Conservation (phyloP, 2,888 invertebrate species). For the Villa cingulata region DNA sequence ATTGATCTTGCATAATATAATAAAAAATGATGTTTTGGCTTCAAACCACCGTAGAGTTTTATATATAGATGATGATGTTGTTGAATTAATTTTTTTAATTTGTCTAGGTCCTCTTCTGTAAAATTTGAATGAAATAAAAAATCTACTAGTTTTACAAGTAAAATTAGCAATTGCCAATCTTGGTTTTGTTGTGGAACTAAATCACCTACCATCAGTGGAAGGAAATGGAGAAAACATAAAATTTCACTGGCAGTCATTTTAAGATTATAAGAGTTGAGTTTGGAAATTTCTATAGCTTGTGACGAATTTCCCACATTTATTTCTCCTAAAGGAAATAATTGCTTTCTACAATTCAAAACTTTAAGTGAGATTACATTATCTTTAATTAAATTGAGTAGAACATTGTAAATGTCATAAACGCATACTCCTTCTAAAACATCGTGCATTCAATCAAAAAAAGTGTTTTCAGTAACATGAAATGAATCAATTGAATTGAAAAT, state of each 20-base stretch:
- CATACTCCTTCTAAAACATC: constrained; percentile 13
- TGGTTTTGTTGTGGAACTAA: background rate
- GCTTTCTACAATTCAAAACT: constrained; percentile 11
- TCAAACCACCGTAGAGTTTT: background rate
- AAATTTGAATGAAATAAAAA: background rate
- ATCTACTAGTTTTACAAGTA: background rate
- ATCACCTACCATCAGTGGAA: background rate
- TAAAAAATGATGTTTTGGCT: constrained; percentile 1
- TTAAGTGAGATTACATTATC: constrained; percentile 9
- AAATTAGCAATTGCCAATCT: background rate
- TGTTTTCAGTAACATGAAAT: constrained; percentile 13
- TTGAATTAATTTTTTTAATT: background rate
- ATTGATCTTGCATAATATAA: background rate
- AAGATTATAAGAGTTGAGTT: no score
- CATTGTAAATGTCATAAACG: constrained; percentile 11
- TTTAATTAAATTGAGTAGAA: constrained; percentile 10
- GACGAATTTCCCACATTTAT: constrained; percentile 9
- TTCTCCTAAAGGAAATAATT: constrained; percentile 11
- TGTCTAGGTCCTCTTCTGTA: background rate
- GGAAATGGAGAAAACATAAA: background rate
- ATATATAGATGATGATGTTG: background rate
- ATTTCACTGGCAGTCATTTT: no score
- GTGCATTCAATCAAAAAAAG: no score
- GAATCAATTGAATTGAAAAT: constrained; percentile 2
- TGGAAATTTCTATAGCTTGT: no score